Base-by-base conservation (phyloP, 2,888 invertebrate species). In the Panzeria rudis region DNA sequence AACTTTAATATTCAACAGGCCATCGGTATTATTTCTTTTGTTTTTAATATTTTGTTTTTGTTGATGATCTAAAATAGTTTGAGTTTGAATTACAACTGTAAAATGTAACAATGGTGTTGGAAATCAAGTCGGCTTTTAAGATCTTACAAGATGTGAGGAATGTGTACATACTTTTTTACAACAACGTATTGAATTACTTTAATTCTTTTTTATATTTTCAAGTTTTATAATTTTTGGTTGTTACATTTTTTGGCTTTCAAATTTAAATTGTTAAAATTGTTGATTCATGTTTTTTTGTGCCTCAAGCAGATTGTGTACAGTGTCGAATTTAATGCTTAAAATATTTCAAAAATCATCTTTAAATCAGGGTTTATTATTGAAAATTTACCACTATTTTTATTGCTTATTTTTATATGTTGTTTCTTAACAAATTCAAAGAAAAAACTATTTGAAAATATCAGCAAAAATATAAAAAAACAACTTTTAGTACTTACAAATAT, bases 101-200 rank as follows among this genome's bases (percentile, higher is more conserved):
- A 52, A 68, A 68, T 1, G 23, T 44, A 25, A 32, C 6, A n/a
- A 15, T 41, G 41, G 52, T 25, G 62, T 52, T 64, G 62, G 20
- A 62, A 47, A 17, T 41, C 35, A 77, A 50, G 54, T 47, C 78
- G 69, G 69, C 59, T 7, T 38, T 78, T 62, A 20, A 62, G 61
- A 78, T 78, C 69, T 52, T 50, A 8, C 2, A 61, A 61, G 3
- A 59, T n/a, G 11, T 23, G 25, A 25, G n/a, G 9, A 73, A 61
- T 50, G 15, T 54, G 3, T n/a, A 15, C 9, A 11, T 56, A 11
- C 23, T 41, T 35, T 47, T 61, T 2, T 0, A 68, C 3, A 68
- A 47, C 15, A 38, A 50, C 15, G 32, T 78, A 69, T 78, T 52
- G 20, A n/a, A 62, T 78, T 69, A 71, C 61, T 52, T 78, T 50